Percentiles rank a stretch among this genome's conserved stretches.
Evolutionary conservation across 2,797 vertebrate species (phyloP).

Genomic region (Glyptemys insculpta): DNA sequence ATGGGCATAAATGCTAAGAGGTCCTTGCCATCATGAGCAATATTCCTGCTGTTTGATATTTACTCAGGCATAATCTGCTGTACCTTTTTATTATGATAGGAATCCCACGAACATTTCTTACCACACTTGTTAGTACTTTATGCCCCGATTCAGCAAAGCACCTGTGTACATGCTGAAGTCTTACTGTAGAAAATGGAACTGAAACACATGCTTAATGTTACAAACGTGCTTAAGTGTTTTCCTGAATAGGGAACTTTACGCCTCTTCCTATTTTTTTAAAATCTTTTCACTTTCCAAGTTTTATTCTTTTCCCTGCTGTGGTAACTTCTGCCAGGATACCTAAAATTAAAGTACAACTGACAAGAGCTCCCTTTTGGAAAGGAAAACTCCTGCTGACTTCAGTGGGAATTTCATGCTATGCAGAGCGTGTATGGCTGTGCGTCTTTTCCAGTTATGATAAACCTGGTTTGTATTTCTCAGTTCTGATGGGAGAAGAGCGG

Average conservation of each 20-base stretch:
- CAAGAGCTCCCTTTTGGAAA: background rate
- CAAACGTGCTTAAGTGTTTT: background rate
- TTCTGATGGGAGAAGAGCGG: background rate
- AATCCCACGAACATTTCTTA: background rate
- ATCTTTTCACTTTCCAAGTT: background rate
- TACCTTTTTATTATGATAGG: background rate
- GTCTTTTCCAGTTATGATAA: constrained; percentile 4
- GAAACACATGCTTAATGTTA: background rate
- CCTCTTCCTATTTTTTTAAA: background rate
- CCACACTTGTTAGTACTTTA: background rate
- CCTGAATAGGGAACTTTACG: background rate
- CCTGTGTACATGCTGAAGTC: background rate
- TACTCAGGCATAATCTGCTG: background rate
- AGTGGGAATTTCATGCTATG: background rate
- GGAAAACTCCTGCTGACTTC: background rate
- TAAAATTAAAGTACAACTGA: background rate
- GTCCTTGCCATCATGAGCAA: background rate
- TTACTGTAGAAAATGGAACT: background rate
- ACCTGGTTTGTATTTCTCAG: background rate
- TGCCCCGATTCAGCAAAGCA: background rate
- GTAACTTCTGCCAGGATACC: background rate
- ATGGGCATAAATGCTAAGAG: background rate
- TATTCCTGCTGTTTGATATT: background rate
- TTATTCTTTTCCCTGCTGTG: background rate
- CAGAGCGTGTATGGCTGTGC: background rate